A percentile compares a stretch with the other conserved stretches of the same genome.
These are phyloP conservation scores for Barypeithes pellucidus DNA, from an alignment of 2,888 invertebrate genomes.

Conservation along the genomic window DNA sequence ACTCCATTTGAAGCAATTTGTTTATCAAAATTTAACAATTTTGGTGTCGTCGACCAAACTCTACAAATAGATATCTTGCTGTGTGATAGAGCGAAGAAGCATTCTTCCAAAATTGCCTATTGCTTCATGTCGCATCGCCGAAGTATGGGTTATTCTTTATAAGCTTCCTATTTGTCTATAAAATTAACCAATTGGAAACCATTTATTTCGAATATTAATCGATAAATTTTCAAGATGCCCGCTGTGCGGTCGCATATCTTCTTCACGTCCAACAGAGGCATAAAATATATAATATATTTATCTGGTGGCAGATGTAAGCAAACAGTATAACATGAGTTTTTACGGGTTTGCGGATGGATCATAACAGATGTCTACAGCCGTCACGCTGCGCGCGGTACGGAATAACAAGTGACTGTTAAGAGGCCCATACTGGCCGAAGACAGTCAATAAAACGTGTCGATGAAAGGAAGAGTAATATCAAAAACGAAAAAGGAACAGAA, in stretches of 20 bases:
- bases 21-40: too few species aligned
- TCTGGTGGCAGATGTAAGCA: slow-evolving; percentile 49
- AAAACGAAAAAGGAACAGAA: too few species aligned
- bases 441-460: neutral
- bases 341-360: slow-evolving; percentile 39
- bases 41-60: too few species aligned
- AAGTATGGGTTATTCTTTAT: too few species aligned
- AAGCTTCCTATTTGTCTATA: too few species aligned
- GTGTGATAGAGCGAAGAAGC: too few species aligned
- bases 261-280: slow-evolving; percentile 35
- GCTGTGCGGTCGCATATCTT: slow-evolving; percentile 43
- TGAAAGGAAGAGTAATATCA: neutral
- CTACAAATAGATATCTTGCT: too few species aligned
- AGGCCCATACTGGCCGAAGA: neutral
- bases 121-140: too few species aligned
- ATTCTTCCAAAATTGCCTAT: too few species aligned
- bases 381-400: slow-evolving; percentile 7
- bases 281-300: slow-evolving; percentile 49
- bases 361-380: slow-evolving; percentile 51
- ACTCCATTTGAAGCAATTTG: too few species aligned
- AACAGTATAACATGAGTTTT: slow-evolving; percentile 46
- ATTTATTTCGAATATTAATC: slow-evolving; percentile 16
- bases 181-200: too few species aligned
- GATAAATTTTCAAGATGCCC: slow-evolving; percentile 30
- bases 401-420: slow-evolving; percentile 21